Evolutionary conservation across 92 coral and sea anemone species (phyloP).

Genomic region (Palythoa caribaeorum): DNA sequence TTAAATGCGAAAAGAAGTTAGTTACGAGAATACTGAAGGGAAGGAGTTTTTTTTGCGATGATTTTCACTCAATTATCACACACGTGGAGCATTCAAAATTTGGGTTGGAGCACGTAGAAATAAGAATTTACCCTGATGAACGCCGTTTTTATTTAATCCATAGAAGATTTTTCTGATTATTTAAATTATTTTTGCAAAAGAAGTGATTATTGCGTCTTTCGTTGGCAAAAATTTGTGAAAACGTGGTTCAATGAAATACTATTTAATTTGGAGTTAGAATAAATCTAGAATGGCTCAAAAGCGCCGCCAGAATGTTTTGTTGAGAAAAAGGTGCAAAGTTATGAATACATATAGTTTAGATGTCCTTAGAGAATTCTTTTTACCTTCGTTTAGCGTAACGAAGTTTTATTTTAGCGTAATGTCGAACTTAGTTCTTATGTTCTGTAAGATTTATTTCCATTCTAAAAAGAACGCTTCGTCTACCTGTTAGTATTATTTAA

Average conservation of each 20-base stretch:
- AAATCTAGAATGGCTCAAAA: conserved; percentile 40
- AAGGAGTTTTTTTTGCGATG: not conserved
- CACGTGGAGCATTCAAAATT: not conserved
- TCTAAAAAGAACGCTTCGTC: not conserved
- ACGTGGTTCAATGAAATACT: conserved; percentile 19
- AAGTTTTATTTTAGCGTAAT: conserved; percentile 5
- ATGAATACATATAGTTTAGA: conserved; percentile 29
- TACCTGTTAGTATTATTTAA: not conserved
- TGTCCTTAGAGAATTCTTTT: conserved; percentile 25
- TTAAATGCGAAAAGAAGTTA: not conserved
- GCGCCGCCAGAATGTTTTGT: conserved; percentile 43
- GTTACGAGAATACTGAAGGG: not conserved
- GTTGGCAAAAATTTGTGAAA: conserved; percentile 26
- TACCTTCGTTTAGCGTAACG: conserved; percentile 6
- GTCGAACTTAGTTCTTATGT: not conserved
- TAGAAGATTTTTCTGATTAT: not conserved
- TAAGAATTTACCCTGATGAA: not conserved
- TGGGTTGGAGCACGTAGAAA: not conserved
- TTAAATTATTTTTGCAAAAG: not conserved
- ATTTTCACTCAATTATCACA: not conserved
- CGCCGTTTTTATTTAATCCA: conserved; percentile 38
- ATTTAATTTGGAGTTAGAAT: conserved; percentile 38
- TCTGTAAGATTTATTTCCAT: not conserved
- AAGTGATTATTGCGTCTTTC: not conserved
- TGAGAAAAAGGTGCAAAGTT: conserved; percentile 5